These are phyloP conservation scores for Homarus americanus DNA, from an alignment of 1,140 invertebrate species.

Conservation along the genomic window DNA sequence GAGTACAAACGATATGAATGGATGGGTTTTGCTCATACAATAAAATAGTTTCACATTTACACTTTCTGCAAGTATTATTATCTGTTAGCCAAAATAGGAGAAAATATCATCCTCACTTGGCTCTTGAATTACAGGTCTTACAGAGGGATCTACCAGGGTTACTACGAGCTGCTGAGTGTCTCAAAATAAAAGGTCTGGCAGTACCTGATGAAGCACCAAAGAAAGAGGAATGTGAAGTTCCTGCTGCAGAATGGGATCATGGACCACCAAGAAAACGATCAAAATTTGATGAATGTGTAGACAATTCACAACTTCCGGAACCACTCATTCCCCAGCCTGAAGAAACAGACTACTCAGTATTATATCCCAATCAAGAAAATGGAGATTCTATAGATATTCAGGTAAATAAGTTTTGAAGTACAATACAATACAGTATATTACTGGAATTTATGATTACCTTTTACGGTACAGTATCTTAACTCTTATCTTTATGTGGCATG, in stretches of 20 bases:
- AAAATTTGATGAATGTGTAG: conserved; percentile 13
- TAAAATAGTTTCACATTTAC: no score
- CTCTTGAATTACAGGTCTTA: conserved; percentile 35
- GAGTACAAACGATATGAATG: no score
- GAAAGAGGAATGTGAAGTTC: conserved; percentile 4
- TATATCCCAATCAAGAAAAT: conserved; percentile 41
- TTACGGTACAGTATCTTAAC: no score
- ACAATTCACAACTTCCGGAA: neutral
- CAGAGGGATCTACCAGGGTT: conserved; percentile 35
- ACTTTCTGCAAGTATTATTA: no score
- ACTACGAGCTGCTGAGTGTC: conserved; percentile 50
- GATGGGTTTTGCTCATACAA: no score
- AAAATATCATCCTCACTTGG: no score
- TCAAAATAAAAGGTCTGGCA: conserved; percentile 59
- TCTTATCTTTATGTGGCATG: no score
- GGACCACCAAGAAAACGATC: conserved; percentile 34
- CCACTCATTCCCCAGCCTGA: neutral
- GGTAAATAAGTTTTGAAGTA: conserved; percentile 23
- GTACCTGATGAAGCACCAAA: conserved; percentile 49
- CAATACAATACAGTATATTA: no score
- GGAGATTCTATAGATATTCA: conserved; percentile 38
- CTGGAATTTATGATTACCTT: no score
- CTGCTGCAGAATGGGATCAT: conserved; percentile 6
- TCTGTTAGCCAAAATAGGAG: no score
- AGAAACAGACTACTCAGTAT: neutral